Evolutionary conservation across 2,113 vertebrate genomes (phyloP), one percentile per base, ranked within the genome.

Genomic region (Turdus rufiventris): DNA sequence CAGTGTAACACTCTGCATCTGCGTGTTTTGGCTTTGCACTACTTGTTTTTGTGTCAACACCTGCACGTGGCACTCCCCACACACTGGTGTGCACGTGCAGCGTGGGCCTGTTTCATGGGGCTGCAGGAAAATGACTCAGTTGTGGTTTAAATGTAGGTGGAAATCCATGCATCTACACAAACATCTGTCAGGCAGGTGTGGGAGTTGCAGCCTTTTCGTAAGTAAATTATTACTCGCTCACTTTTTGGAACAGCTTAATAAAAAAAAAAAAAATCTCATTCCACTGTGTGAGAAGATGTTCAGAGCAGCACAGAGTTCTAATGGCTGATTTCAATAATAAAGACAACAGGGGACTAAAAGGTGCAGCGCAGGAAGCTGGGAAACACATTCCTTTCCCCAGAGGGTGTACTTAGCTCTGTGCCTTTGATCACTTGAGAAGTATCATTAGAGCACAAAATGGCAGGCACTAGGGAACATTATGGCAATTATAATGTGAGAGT

Each of bases 321-420:
- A 74, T 93, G 85, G 84, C 93, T 89, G 75, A 93, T 93, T 97
- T 93, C 84, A 94, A 96, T 96, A 96, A 93, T 92, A 96, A 89
- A 93, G 86, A 85, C 91, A 91, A 91, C 86, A 94, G 93, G 91
- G 31, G 54, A 91, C 84, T 92, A 67, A 90, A 94, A 90, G 93
- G 90, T 96, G 93, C 94, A 60, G 93, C 45, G 54, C 65, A 47
- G 81, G 72, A 89, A 83, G 83, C 91, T 92, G 88, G 70, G 89
- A 96, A 94, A 83, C 62, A 85, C 74, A 88, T 96, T 95, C 76
- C 75, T 88, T 95, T 97, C 94, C 90, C 89, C 91, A 90, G 94
- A 97, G 95, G 96, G 87, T 91, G 65, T 91, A 94, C 92, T 96
- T 95, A 93, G 91, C 94, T 95, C 82, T 88, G 63, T 96, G 92